Base-by-base conservation (phyloP, 1,140 invertebrate species). In the Anoplolepis gracilipes region DNA sequence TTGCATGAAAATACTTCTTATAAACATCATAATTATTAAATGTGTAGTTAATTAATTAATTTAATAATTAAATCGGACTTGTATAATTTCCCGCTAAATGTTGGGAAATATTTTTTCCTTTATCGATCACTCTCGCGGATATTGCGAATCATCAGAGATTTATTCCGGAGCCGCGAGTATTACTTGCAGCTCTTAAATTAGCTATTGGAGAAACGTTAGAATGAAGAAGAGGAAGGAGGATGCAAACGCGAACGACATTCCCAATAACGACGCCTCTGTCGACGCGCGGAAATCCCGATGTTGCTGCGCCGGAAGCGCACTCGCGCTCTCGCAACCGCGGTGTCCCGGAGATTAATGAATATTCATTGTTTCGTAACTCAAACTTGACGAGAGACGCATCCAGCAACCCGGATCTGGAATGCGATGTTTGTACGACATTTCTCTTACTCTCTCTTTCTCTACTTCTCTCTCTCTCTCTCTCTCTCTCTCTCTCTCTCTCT, bases 301-400 rank as follows among this genome's bases (percentile, higher is more conserved):
- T 82, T 73, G 65, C 67, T 82, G 78, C 78, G 67, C 78, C 78
- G 78, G 78, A 82, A 82, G 67, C 78, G 53, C 78, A 72, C 67
- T 72, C 78, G 78, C 78, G 78, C 78, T 72, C 67, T 72, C 67
- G 78, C 78, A 82, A 82, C 87, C 69, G 90, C 82, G 79, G 84
- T 70, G 87, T 88, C 91, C 90, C 85, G 87, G 69, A 90, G 87
- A 93, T 93, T 92, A 93, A 94, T 94, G 92, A 94, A 94, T 94
- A 94, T 94, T 94, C 93, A 94, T 94, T 92, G 90, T 92, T 89
- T 90, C 86, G 89, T 92, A 91, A 91, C 85, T 91, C 88, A 92
- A 91, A 92, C 90, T 94, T 93, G 93, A 94, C 92, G 92, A 94
- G 91, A 79, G 62, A 84, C 86, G 39, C 67, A 57, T 81, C 73